Conservation (phyloP, 2,113 vertebrate species). For the Pterophyllum scalare region DNA sequence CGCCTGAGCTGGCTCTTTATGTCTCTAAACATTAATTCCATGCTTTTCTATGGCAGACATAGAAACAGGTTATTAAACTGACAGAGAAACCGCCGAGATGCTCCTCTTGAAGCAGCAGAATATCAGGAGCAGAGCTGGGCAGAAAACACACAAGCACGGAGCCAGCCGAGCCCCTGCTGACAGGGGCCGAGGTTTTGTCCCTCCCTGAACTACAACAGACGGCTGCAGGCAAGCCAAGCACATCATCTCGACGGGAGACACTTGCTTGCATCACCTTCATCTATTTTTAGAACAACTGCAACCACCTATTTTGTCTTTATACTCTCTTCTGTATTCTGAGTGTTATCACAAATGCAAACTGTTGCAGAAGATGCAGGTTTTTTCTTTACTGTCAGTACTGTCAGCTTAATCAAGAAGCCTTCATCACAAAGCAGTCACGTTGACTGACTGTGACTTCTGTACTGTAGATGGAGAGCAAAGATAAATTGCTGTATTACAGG, state of each 20-base stretch:
- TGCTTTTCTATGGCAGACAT: slow-evolving; percentile 48
- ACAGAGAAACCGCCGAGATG: slow-evolving; percentile 34
- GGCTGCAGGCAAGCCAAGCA: slow-evolving; percentile 67
- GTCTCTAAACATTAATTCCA: slow-evolving; percentile 62
- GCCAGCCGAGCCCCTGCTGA: slow-evolving; percentile 65
- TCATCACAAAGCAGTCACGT: background rate
- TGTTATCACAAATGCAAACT: slow-evolving; percentile 39
- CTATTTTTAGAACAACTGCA: slow-evolving; percentile 80
- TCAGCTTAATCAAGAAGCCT: background rate
- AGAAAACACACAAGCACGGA: slow-evolving; percentile 18
- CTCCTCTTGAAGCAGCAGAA: slow-evolving; percentile 20
- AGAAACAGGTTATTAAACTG: slow-evolving; percentile 42
- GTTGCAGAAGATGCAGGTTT: slow-evolving; percentile 9
- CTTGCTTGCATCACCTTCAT: slow-evolving; percentile 74
- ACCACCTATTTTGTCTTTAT: slow-evolving; percentile 53
- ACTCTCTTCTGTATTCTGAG: slow-evolving; percentile 17
- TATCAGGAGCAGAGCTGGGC: slow-evolving; percentile 25
- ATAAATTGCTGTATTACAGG: slow-evolving; percentile 35
- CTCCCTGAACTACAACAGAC: slow-evolving; percentile 75
- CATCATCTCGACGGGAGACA: slow-evolving; percentile 77
- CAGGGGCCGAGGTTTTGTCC: slow-evolving; percentile 62
- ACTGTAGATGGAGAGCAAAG: slow-evolving; percentile 47
- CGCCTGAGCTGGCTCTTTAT: slow-evolving; percentile 57
- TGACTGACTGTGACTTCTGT: slow-evolving; percentile 35
- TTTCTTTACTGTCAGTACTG: background rate